Evolutionary conservation across 2,888 invertebrate species (phyloP), one percentile per base, ranked within the genome.

Genomic region (Drosophila koepferae): DNA sequence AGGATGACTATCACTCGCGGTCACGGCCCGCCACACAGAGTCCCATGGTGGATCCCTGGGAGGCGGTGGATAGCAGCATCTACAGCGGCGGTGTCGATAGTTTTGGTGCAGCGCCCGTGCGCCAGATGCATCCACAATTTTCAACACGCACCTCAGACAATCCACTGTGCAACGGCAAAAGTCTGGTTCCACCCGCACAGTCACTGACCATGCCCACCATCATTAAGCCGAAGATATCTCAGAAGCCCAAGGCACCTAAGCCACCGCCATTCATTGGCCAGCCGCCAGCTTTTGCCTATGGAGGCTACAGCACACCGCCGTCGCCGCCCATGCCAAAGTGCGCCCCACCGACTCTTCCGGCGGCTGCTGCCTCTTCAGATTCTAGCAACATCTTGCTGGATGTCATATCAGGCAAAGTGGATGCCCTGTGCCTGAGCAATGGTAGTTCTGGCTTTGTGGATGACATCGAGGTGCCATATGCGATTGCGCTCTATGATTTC

Each of bases 321-420:
- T 96, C 96, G 28, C 96, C 96, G 0, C 97, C 97, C 0, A 97
- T 97, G 97, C 97, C 97, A 10, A 95, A 94, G 46, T 94, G 96
- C 77, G 96, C 97, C 9, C 96, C 97, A 3, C 97, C 97, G 2
- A 95, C 96, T 49, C 96, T 96, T 4, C 91, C 53, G 3, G 38
- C 58, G 23, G 43, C 48, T 12, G 53, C 92, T 92, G 23, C 58
- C 23, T 92, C 93, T 14, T 31, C 69, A n/a, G 92, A 93, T 14
- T 23, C 62, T 7, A 41, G 58, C 6, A 67, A 91, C 16, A 90
- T 92, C 41, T 94, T 91, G 62, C 69, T 92, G 51, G 91, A 94
- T 92, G 92, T 92, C 5, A 92, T 92, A 56, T 77, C 82, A 3
- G 92, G 92, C 40, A 90, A 90, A 67, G 89, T 89, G 31, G 93